Percentiles rank a stretch among this genome's conserved stretches.
phyloP scores from a whole-genome alignment of 2,888 invertebrate genomes.

The Spatulosminthurus flaviceps region DNA sequence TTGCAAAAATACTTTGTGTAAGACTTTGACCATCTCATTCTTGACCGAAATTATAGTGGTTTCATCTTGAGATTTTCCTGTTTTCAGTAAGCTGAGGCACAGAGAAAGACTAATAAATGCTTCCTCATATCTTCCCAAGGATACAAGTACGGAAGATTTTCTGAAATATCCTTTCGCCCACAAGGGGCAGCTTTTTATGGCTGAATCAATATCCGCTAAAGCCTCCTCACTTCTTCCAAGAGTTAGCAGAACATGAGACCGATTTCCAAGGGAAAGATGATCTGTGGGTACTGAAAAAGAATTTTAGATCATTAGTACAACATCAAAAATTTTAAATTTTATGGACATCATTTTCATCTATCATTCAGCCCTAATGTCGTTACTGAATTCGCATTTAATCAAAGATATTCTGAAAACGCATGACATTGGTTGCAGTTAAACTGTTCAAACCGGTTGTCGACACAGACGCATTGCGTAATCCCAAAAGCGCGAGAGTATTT shows the following conservation, averaged over 20 bases:
- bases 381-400: too few species aligned
- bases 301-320: too few species aligned
- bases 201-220: conserved; percentile 74
- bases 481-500: too few species aligned
- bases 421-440: too few species aligned
- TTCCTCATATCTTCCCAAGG: conserved; percentile 71
- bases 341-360: too few species aligned
- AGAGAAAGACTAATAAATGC: conserved; percentile 71
- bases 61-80: conserved; percentile 38
- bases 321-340: not conserved
- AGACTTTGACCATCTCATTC: conserved; percentile 56
- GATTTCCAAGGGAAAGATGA: conserved; percentile 73
- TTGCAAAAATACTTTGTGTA: conserved; percentile 56
- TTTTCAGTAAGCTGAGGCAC: conserved; percentile 69
- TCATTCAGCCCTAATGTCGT: too few species aligned
- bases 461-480: too few species aligned
- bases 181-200: conserved; percentile 72
- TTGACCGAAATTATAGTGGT: conserved; percentile 69
- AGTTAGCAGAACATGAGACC: conserved; percentile 73
- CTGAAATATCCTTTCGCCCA: conserved; percentile 76
- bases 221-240: conserved; percentile 73
- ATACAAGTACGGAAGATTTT: conserved; percentile 70
- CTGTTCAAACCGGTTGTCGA: too few species aligned
- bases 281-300: conserved; percentile 72
- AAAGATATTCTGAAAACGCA: too few species aligned